Evolutionary conservation across 1,140 invertebrate genomes (phyloP).

Genomic region (Archegozetes longisetosus): DNA sequence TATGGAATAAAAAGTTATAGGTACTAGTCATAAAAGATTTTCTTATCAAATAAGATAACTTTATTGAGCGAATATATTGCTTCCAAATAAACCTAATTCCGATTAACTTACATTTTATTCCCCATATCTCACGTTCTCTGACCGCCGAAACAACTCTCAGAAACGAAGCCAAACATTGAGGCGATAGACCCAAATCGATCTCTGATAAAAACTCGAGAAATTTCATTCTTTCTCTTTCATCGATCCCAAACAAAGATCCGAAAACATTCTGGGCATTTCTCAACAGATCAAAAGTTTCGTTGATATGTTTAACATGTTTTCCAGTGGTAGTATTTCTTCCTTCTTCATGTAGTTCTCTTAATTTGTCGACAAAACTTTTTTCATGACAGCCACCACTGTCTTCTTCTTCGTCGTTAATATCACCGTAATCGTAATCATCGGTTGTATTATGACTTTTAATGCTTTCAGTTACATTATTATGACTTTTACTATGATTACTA

Average conservation of each 20-base stretch:
- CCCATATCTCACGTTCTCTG: not conserved
- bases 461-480: not conserved
- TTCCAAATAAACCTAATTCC: too few relatives aligned
- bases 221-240: not conserved
- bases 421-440: not conserved
- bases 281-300: not conserved
- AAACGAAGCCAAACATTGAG: not conserved
- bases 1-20: too few relatives aligned
- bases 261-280: not conserved
- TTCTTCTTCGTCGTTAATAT: not conserved
- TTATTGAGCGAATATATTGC: too few relatives aligned
- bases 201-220: not conserved
- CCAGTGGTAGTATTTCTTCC: not conserved
- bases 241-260: not conserved
- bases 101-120: not conserved
- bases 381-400: not conserved
- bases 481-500: not conserved
- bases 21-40: too few relatives aligned
- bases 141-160: not conserved
- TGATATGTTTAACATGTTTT: not conserved
- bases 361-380: not conserved
- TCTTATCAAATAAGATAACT: too few relatives aligned
- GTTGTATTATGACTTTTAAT: not conserved
- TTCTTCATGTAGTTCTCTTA: not conserved
- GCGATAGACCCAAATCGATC: not conserved